Conservation (phyloP, 2,888 invertebrate species). For the Unio pictorum region DNA sequence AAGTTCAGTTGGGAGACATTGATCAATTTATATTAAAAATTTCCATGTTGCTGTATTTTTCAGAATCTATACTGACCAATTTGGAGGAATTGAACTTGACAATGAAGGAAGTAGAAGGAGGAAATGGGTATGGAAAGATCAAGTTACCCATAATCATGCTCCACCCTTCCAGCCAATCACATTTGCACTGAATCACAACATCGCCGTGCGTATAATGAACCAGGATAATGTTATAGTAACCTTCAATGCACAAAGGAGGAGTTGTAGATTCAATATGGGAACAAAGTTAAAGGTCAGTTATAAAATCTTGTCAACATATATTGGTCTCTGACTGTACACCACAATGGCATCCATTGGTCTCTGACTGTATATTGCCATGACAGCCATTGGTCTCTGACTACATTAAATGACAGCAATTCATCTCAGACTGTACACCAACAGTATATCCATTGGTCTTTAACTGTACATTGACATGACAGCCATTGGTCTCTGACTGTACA, state of each 20-base stretch:
- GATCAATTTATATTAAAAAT: neutral
- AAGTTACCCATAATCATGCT: constrained; percentile 66
- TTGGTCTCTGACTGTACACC: too few relatives aligned
- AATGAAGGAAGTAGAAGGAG: constrained; percentile 52
- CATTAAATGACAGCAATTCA: too few relatives aligned
- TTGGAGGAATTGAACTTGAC: constrained; percentile 68
- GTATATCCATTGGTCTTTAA: too few relatives aligned
- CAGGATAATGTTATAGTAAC: constrained; percentile 67
- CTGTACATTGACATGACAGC: too few relatives aligned
- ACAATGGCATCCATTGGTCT: too few relatives aligned
- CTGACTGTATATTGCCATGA: too few relatives aligned
- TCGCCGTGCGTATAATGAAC: constrained; percentile 63
- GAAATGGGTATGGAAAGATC: constrained; percentile 68
- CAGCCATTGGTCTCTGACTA: too few relatives aligned
- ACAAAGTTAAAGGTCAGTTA: constrained; percentile 61
- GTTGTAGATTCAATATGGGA: constrained; percentile 68
- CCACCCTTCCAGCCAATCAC: constrained; percentile 71
- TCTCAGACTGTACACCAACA: too few relatives aligned
- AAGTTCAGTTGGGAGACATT: neutral
- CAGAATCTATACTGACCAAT: constrained; percentile 64
- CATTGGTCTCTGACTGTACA: too few relatives aligned
- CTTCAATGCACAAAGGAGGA: constrained; percentile 55
- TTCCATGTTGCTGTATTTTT: constrained; percentile 7
- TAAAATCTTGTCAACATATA: too few relatives aligned
- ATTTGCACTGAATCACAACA: constrained; percentile 58